Conservation (phyloP, 2,888 invertebrate species). For the Polylopha cassiicola region DNA sequence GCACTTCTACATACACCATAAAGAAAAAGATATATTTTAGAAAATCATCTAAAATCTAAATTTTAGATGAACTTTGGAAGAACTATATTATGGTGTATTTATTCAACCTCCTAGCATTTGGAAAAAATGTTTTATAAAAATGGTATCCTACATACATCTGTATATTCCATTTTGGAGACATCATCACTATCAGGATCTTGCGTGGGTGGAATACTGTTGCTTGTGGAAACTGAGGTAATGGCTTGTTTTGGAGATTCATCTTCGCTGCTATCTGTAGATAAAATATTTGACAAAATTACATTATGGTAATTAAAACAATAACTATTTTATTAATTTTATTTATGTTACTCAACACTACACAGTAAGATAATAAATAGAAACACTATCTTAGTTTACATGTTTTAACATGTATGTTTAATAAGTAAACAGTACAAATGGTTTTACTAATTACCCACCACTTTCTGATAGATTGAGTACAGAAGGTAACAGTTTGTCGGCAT, state of each 20-base stretch:
- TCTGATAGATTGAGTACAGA: conserved; percentile 67
- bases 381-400: conserved; percentile 9
- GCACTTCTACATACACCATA: too few relatives aligned
- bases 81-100: too few relatives aligned
- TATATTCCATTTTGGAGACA: conserved; percentile 46
- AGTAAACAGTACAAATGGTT: conserved; percentile 4
- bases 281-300: too few relatives aligned
- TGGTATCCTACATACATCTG: conserved; percentile 53
- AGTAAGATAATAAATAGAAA: too few relatives aligned
- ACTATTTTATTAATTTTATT: conserved; percentile 14
- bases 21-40: too few relatives aligned
- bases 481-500: conserved; percentile 65
- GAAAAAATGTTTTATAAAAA: too few relatives aligned
- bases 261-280: conserved; percentile 62
- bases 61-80: too few relatives aligned
- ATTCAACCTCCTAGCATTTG: too few relatives aligned
- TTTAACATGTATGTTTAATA: not conserved
- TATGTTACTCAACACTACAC: too few relatives aligned
- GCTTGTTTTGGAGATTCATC: conserved; percentile 47
- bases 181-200: conserved; percentile 40
- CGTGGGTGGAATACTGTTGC: conserved; percentile 24
- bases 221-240: conserved; percentile 23
- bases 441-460: conserved; percentile 54
- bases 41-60: too few relatives aligned
- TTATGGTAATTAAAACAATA: too few relatives aligned